Conservation (phyloP, 1,140 invertebrate genomes). For the Drosophila busckii region DNA sequence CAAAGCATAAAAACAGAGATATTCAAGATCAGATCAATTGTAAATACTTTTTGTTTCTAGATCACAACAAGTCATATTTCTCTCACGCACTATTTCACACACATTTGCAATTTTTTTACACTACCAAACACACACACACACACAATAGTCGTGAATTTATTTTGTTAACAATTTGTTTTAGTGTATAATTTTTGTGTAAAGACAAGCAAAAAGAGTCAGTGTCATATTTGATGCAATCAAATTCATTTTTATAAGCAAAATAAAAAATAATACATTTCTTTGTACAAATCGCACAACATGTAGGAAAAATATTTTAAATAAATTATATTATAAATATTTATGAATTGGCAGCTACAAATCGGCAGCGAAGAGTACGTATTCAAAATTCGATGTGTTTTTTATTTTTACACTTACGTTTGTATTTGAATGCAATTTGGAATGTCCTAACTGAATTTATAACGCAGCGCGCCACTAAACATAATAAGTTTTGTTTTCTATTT, state of each 20-base stretch:
- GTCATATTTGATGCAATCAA: conserved; percentile 56
- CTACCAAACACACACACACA: conserved; percentile 9
- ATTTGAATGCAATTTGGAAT: conserved; percentile 19
- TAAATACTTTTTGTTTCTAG: conserved; percentile 60
- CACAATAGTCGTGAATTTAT: conserved; percentile 25
- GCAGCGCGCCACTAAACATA: conserved; percentile 22
- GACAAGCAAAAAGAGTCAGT: conserved; percentile 36
- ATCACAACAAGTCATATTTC: conserved; percentile 43
- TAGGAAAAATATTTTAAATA: conserved; percentile 25
- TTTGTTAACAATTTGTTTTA: conserved; percentile 42
- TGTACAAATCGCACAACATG: conserved; percentile 48
- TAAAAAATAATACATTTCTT: conserved; percentile 40
- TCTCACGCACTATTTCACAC: conserved; percentile 24
- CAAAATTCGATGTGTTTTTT: conserved; percentile 33
- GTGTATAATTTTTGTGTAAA: conserved; percentile 38
- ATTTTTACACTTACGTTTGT: conserved; percentile 36
- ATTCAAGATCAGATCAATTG: conserved; percentile 45
- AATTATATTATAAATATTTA: conserved; percentile 14
- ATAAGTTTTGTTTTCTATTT: conserved; percentile 43
- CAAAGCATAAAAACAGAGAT: conserved; percentile 25
- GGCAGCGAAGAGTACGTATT: conserved; percentile 59
- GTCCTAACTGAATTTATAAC: not conserved
- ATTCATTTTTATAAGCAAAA: conserved; percentile 57
- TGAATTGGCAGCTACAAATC: conserved; percentile 55
- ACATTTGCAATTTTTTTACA: conserved; percentile 22